Evolutionary conservation across 2,797 vertebrate species (phyloP), one percentile per base, ranked within the genome.

Genomic region (Danio jaintianensis): DNA sequence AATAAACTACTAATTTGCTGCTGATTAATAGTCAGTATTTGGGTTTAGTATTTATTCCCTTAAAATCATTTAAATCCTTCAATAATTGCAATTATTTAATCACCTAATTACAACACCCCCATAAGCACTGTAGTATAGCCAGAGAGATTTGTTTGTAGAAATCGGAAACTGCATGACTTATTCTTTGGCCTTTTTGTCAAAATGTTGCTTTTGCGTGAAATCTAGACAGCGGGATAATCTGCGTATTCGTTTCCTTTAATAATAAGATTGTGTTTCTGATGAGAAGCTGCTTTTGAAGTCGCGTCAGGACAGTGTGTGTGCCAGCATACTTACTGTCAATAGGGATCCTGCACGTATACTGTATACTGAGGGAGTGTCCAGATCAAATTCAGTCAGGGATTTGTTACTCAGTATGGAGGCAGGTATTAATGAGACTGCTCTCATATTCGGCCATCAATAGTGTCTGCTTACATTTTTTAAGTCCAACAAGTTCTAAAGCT

Each of bases 311-410:
- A 40, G 73, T 75, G 62, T 82, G 29, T 72, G 38, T 69, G 68
- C 18, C 38, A 38, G 47, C 13, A 53, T 52, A 40, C 20, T 56
- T 66, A 22, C 42, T 73, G 6, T 73, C 22, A 61, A 29, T 66
- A 29, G 50, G n/a, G 16, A 15, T 77, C 58, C 50, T 78, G 22
- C 13, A 43, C 4, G 43, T 59, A 81, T 48, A 53, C 9, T 29
- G 29, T 29, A 29, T 29, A 29, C 29, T 29, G 29, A 53, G 59
- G 66, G 64, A 40, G 40, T 76, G 47, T 75, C 69, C n/a, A 61
- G 77, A 74, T 74, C 56, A 70, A 63, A 47, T 80, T 80, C 52
- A 53, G 13, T 38, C 22, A 64, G 6, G 61, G 15, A 72, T 81
- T 61, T 48, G 58, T 62, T 52, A 66, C 11, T 12, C 11, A 13